Evolutionary conservation across 2,797 vertebrate species (phyloP).

Genomic region (Coccyzus lansbergi): DNA sequence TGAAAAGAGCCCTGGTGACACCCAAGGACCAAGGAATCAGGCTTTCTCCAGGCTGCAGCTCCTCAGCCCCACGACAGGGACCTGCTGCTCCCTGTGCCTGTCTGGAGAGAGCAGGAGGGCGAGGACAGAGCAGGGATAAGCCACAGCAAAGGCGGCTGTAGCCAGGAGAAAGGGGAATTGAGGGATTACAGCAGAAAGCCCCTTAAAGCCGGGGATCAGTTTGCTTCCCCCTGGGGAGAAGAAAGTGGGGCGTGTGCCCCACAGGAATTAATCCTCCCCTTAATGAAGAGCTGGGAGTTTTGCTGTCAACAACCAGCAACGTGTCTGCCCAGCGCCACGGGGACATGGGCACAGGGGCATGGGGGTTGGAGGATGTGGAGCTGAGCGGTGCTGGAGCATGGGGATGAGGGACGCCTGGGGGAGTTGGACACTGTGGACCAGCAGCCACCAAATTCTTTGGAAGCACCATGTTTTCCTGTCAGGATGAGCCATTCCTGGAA

Average conservation of each 20-base stretch:
- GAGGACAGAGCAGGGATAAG: slow-evolving; percentile 26
- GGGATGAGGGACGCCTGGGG: neutral
- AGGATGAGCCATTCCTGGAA: neutral
- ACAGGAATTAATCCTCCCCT: neutral
- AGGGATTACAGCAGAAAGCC: slow-evolving; percentile 40
- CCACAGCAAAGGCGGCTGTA: neutral
- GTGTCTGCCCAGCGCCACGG: fast-evolving
- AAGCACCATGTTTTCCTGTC: neutral
- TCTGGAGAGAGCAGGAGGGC: neutral
- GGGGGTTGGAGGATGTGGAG: no score
- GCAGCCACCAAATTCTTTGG: neutral
- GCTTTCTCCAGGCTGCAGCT: neutral
- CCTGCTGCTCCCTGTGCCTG: fast-evolving
- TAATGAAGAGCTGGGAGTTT: neutral
- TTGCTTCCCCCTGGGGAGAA: neutral
- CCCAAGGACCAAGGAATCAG: no score
- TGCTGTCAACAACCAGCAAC: neutral
- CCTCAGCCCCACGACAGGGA: neutral
- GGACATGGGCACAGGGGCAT: no score
- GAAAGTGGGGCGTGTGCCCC: neutral
- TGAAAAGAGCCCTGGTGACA: neutral
- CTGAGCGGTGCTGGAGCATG: no score
- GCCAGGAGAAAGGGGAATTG: slow-evolving; percentile 25
- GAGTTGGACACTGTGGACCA: neutral
- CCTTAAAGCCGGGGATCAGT: neutral